These are phyloP conservation scores for Paradoxurus hermaphroditus DNA, from an alignment of 2,113 vertebrate genomes.

Conservation along the genomic window DNA sequence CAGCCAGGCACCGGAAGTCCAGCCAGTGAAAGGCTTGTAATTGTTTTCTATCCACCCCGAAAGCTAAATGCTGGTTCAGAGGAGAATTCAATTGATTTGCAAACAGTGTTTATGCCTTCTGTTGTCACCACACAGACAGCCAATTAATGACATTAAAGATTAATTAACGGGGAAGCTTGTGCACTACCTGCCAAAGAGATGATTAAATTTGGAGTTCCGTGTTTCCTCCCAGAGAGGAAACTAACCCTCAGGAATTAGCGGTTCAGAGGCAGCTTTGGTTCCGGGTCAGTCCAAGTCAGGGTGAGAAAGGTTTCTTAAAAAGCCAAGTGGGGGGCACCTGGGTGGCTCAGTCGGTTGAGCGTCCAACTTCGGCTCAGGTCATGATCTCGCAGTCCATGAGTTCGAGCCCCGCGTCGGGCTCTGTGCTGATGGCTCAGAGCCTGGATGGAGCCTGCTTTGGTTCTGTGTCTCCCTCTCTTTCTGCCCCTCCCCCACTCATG, in stretches of 20 bases:
- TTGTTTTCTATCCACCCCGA: slow-evolving; percentile 70
- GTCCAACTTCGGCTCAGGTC: too few relatives aligned
- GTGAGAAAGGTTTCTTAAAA: not conserved
- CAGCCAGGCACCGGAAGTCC: slow-evolving; percentile 48
- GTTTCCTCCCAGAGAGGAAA: not conserved
- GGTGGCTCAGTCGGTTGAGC: too few relatives aligned
- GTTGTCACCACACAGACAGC: slow-evolving; percentile 76
- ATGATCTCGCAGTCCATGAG: too few relatives aligned
- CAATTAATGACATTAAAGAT: slow-evolving; percentile 85
- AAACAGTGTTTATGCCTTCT: slow-evolving; percentile 78
- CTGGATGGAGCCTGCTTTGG: too few relatives aligned
- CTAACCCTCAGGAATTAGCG: not conserved
- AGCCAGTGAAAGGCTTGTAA: slow-evolving; percentile 39
- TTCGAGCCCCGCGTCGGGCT: too few relatives aligned
- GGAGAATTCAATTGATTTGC: slow-evolving; percentile 82
- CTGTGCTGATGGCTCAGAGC: too few relatives aligned
- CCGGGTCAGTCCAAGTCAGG: slow-evolving; percentile 16
- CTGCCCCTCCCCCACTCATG: too few relatives aligned
- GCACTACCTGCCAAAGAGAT: slow-evolving; percentile 62
- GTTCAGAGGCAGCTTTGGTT: not conserved
- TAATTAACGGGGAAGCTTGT: slow-evolving; percentile 74
- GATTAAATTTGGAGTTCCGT: not conserved
- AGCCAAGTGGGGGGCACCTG: not conserved
- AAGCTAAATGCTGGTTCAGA: slow-evolving; percentile 72
- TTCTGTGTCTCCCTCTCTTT: too few relatives aligned